These are phyloP conservation scores for Lutjanus argentimaculatus DNA, from an alignment of 2,797 vertebrate genomes.

Conservation along the genomic window DNA sequence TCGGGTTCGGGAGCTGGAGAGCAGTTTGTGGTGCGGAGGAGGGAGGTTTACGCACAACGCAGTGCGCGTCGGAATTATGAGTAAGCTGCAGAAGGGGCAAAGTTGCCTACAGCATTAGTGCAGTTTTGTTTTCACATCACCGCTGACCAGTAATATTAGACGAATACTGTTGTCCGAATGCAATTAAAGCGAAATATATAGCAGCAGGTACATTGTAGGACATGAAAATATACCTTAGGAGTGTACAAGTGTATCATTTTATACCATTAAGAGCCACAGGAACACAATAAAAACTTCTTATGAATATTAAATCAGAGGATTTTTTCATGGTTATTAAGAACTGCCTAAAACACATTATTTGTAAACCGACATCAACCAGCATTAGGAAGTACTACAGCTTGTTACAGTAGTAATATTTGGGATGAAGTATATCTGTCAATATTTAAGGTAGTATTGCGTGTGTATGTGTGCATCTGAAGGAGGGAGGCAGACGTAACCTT, in stretches of 20 bases:
- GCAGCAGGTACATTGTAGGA: background rate
- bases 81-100: background rate
- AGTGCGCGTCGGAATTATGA: background rate
- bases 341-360: background rate
- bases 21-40: background rate
- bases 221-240: background rate
- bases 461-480: background rate
- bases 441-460: background rate
- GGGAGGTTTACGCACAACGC: constrained; percentile 28
- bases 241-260: background rate
- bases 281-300: background rate
- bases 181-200: background rate
- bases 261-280: background rate
- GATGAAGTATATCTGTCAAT: background rate
- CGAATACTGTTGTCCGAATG: background rate
- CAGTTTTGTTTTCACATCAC: background rate
- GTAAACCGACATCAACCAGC: background rate
- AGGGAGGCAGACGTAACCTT: background rate
- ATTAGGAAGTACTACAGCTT: background rate
- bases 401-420: no score
- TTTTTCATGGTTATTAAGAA: background rate
- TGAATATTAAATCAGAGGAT: background rate
- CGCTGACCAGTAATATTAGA: background rate
- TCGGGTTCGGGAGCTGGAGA: background rate
- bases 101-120: background rate